Conservation (phyloP, 2,888 invertebrate species). For the Litoditis marina region DNA sequence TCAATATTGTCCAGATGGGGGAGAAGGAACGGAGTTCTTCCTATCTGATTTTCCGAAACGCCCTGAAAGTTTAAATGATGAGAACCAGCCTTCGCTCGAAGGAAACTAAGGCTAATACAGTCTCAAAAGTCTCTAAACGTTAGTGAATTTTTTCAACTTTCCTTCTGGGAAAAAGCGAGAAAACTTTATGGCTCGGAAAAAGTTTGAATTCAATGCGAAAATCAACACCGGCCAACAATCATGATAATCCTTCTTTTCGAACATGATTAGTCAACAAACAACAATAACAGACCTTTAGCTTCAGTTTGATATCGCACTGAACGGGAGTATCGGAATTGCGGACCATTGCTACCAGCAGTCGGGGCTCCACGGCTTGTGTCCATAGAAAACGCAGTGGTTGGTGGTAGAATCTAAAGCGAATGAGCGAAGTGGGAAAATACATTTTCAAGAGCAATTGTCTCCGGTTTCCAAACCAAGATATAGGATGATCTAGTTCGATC, state of each 20-base stretch:
- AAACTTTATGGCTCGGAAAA: no score
- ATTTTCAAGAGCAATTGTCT: no score
- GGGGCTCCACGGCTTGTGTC: conserved; percentile 85
- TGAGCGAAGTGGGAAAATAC: background rate
- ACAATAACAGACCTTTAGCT: conserved; percentile 11
- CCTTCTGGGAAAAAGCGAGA: no score
- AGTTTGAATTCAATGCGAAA: no score
- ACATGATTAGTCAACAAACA: background rate
- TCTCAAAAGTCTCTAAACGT: no score
- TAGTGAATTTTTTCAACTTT: no score
- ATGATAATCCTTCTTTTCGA: background rate
- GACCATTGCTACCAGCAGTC: conserved; percentile 82
- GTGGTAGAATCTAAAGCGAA: conserved; percentile 77
- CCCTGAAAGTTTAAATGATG: background rate
- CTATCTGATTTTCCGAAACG: background rate
- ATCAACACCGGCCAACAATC: no score
- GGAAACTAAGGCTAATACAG: no score
- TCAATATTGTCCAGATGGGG: conserved; percentile 38
- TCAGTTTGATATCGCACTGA: conserved; percentile 25
- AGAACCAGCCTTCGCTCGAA: no score
- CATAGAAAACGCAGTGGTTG: conserved; percentile 95
- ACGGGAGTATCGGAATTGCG: conserved; percentile 66
- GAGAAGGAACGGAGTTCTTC: conserved; percentile 29
- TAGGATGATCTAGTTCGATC: no score
- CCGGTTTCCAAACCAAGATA: no score